phyloP scores from a whole-genome alignment of 1,140 invertebrate genomes.

The Lineus longissimus region DNA sequence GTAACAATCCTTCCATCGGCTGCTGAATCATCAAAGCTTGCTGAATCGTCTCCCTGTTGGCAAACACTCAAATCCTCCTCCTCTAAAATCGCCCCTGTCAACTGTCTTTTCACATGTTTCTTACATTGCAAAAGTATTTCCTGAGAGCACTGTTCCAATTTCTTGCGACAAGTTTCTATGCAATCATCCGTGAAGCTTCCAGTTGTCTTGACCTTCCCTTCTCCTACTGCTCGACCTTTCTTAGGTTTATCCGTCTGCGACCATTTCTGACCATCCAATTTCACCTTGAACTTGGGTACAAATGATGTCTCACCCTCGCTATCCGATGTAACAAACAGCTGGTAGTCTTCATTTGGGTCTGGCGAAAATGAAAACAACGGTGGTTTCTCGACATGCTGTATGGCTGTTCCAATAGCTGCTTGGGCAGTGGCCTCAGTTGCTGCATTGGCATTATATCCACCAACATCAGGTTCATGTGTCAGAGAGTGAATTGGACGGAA shows the following conservation, averaged over 20 bases:
- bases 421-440: neutral
- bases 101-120: no score
- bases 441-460: neutral
- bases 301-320: neutral
- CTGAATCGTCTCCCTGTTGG: no score
- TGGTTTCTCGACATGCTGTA: neutral
- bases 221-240: neutral
- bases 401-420: neutral
- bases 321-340: neutral
- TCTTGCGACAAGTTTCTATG: no score
- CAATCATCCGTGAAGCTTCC: no score
- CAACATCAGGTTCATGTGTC: neutral
- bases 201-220: no score
- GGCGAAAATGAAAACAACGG: neutral
- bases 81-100: no score
- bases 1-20: no score
- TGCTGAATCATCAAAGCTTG: no score
- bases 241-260: neutral
- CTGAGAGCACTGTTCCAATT: no score
- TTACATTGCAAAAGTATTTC: no score
- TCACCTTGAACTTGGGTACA: neutral
- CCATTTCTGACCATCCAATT: neutral
- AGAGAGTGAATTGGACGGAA: neutral
- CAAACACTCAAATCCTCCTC: no score
- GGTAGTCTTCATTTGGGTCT: neutral